Percentiles rank a stretch among this genome's conserved stretches.
phyloP scores from a whole-genome alignment of 2,113 vertebrate species.

The Corythornis cristatus region DNA sequence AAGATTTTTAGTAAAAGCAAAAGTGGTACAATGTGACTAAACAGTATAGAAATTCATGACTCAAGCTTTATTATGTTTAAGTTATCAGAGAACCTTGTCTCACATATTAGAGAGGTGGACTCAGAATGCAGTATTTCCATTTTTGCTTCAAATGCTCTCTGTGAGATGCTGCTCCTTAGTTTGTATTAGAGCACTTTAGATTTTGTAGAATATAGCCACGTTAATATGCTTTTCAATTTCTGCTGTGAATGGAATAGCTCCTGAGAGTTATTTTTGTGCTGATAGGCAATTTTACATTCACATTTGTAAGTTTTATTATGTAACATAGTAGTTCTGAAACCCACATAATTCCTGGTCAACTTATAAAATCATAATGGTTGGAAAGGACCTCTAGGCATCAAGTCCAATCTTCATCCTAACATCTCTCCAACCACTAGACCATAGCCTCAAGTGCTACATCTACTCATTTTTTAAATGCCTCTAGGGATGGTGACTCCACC shows the following conservation, averaged over 20 bases:
- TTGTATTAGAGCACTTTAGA: background rate
- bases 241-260: background rate
- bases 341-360: accelerated
- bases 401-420: no score
- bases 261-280: background rate
- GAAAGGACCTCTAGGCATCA: no score
- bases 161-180: background rate
- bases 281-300: background rate
- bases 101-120: background rate
- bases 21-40: background rate
- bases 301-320: background rate
- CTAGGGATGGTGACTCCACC: no score
- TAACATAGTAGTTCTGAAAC: background rate
- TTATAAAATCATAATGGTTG: background rate
- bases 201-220: background rate
- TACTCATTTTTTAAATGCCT: no score
- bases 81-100: background rate
- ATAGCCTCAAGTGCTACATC: no score
- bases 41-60: background rate
- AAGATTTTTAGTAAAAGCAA: background rate
- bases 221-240: background rate
- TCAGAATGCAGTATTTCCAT: background rate
- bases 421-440: no score
- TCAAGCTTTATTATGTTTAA: background rate
- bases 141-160: background rate